These are phyloP conservation scores for Chrysochloris asiatica DNA, from an alignment of 2,113 vertebrate species.

Conservation along the genomic window DNA sequence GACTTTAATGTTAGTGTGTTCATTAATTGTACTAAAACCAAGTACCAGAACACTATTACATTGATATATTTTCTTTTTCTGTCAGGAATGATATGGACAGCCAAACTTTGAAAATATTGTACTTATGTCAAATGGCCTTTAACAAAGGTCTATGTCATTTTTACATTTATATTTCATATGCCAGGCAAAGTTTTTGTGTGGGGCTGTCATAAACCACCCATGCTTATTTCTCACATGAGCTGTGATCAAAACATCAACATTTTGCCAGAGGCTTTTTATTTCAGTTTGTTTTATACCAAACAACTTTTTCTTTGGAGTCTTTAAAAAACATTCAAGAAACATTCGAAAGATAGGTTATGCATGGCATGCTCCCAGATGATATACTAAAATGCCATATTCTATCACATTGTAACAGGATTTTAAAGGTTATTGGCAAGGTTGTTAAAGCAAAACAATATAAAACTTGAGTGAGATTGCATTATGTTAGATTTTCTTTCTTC, in stretches of 20 bases:
- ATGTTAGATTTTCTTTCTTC: not conserved
- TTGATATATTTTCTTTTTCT: conserved; percentile 1
- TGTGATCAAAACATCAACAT: conserved; percentile 56
- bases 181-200: not conserved
- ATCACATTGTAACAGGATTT: not conserved
- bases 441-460: conserved; percentile 29
- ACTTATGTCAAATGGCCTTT: not conserved
- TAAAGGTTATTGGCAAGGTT: conserved; percentile 38
- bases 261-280: conserved; percentile 49
- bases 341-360: not conserved
- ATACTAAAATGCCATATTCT: conserved; percentile 23
- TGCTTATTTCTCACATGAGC: conserved; percentile 14
- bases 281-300: conserved; percentile 39
- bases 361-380: not conserved
- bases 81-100: not conserved
- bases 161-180: conserved; percentile 22
- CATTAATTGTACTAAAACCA: not conserved
- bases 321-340: conserved; percentile 31
- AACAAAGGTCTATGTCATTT: conserved; percentile 21
- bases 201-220: not conserved
- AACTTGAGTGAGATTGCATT: not conserved
- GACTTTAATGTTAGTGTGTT: not conserved
- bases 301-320: not conserved
- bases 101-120: conserved; percentile 6
- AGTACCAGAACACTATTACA: not conserved